Evolutionary conservation across 1,140 invertebrate genomes (phyloP).

Genomic region (Diprion similis): DNA sequence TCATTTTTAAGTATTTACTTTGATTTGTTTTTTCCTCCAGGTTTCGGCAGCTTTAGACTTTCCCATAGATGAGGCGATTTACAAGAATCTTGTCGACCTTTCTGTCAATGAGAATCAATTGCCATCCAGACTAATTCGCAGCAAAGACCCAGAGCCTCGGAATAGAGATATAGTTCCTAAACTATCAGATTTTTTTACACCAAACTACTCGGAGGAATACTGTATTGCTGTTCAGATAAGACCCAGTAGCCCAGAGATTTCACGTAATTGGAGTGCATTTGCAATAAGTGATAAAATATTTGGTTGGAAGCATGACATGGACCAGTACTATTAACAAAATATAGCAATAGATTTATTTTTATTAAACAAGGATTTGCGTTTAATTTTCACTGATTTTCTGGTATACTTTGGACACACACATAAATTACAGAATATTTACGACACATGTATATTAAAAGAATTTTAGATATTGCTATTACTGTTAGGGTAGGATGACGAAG

Average conservation of each 20-base stretch:
- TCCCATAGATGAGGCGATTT: conserved; percentile 45
- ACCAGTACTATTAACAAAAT: conserved; percentile 22
- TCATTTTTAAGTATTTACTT: not conserved
- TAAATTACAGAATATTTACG: not conserved
- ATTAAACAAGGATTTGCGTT: not conserved
- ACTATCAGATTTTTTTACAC: conserved; percentile 46
- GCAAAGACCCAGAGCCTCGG: conserved; percentile 47
- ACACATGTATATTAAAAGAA: not conserved
- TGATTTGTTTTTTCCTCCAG: conserved; percentile 28
- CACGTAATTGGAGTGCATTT: conserved; percentile 41
- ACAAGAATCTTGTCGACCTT: conserved; percentile 49
- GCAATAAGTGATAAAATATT: conserved; percentile 46
- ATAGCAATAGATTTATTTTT: not conserved
- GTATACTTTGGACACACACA: not conserved
- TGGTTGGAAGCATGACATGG: conserved; percentile 41
- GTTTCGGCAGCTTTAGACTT: conserved; percentile 48
- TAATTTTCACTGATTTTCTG: not conserved
- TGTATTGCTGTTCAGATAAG: conserved; percentile 31
- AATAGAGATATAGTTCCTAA: conserved; percentile 42
- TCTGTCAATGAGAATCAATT: conserved; percentile 47
- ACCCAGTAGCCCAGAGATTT: conserved; percentile 28
- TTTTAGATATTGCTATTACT: too few relatives aligned
- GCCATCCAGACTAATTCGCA: conserved; percentile 38
- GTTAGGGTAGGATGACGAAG: too few relatives aligned
- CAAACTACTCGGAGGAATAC: conserved; percentile 40